Base-by-base conservation (phyloP, 1,140 invertebrate genomes). In the Aethina tumida region DNA sequence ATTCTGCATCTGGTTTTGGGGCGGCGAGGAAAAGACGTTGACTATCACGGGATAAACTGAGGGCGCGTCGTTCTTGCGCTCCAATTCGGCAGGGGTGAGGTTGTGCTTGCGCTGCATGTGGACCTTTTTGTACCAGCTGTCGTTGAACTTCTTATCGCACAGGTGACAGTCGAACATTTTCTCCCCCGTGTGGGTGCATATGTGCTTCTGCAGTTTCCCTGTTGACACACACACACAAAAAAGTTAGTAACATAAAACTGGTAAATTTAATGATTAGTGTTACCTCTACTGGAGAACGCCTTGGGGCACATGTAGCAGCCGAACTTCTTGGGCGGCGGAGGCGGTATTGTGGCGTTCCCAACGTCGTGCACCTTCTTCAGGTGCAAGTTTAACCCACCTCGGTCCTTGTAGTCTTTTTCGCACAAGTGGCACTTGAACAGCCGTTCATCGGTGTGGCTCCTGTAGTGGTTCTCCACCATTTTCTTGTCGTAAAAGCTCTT, bases 401-500 rank as follows among this genome's bases (percentile, higher is more conserved):
- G 35, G 17, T 43, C 47, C 19, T 49, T 49, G 37, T 49, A 49
- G 17, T 49, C 47, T 68, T 96, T 97, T 37, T 79, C 81, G 63
- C 93, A 97, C 2, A 90, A 77, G 45, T 84, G 83, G 57, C 95
- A 98, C 56, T 91, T 88, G 68, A 97, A 98, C 0, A 93, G 93
- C 30, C 93, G 66, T 55, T 98, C 94, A 0, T 94, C 93, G 1
- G 89, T 93, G 55, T 98, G 95, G n/a, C 93, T 96, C 43, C 94
- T 73, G 16, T 97, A 64, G 62, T 98, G 94, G 12, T 97, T 94
- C 63, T 97, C 97, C 3, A 99, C 70, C 65, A 98, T 98, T 2
- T 91, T 95, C 29, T 98, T 66, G 63, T 98, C 95, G 9, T 94
- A 94, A 57, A 98, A 99, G 1, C 89, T 93, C 64, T 99, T 99